phyloP scores from a whole-genome alignment of 1,140 invertebrate species.

The Microvelia longipes region DNA sequence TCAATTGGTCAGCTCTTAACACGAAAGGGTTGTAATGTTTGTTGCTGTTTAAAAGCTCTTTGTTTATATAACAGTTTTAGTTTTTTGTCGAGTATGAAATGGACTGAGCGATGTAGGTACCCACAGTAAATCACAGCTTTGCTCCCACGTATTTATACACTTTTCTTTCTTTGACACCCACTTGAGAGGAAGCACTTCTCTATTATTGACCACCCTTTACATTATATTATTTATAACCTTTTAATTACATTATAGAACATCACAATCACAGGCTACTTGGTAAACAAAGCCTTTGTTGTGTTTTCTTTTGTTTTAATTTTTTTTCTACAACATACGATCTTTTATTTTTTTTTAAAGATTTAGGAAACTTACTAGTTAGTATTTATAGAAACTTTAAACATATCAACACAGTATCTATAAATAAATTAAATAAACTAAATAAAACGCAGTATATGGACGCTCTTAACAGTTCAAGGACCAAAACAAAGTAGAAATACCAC shows the following conservation, averaged over 20 bases:
- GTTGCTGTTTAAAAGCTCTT: neutral
- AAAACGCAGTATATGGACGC: too few relatives aligned
- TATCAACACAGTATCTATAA: too few relatives aligned
- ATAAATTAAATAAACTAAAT: too few relatives aligned
- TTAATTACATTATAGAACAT: neutral
- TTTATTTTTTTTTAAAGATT: too few relatives aligned
- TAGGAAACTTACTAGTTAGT: too few relatives aligned
- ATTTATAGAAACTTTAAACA: too few relatives aligned
- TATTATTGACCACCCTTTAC: neutral
- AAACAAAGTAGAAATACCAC: too few relatives aligned
- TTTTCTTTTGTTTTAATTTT: too few relatives aligned
- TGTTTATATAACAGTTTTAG: neutral
- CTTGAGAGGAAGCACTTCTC: neutral
- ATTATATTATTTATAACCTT: neutral
- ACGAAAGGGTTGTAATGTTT: neutral
- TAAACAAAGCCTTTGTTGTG: too few relatives aligned
- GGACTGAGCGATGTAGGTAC: neutral
- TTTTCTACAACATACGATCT: too few relatives aligned
- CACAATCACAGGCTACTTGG: too few relatives aligned
- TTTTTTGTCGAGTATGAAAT: neutral
- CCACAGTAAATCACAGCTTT: neutral
- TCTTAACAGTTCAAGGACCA: too few relatives aligned
- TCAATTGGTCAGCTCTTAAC: neutral
- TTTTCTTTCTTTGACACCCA: neutral
- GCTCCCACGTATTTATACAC: neutral